A percentile compares a stretch with the other conserved stretches of the same genome.
Evolutionary conservation across 2,797 vertebrate genomes (phyloP).

Genomic region (Ceryle rudis): DNA sequence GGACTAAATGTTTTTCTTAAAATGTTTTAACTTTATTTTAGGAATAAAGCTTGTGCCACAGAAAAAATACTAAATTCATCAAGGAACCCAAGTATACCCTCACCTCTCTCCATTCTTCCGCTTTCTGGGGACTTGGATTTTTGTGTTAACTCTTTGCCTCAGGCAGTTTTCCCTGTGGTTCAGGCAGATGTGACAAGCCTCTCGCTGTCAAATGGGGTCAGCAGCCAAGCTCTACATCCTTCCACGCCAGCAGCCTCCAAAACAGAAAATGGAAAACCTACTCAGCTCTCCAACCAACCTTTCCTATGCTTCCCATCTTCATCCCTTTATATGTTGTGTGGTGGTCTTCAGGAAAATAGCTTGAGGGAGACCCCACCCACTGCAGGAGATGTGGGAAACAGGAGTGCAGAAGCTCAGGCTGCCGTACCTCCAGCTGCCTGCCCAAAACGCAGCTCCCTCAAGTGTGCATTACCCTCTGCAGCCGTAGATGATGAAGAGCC

Average conservation of each 20-base stretch:
- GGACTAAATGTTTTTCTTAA: not conserved
- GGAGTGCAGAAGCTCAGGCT: slow-evolving; percentile 23
- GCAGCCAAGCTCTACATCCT: slow-evolving; percentile 15
- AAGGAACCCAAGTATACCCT: not conserved
- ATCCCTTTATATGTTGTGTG: slow-evolving; percentile 88
- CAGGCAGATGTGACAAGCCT: slow-evolving; percentile 42
- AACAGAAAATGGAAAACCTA: slow-evolving; percentile 49
- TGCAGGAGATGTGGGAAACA: not conserved
- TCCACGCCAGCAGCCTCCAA: not conserved
- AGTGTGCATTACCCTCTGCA: not conserved
- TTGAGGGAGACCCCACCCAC: not conserved
- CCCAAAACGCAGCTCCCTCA: slow-evolving; percentile 66
- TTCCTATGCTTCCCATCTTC: slow-evolving; percentile 87
- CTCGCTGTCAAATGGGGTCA: slow-evolving; percentile 8
- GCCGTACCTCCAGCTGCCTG: not conserved
- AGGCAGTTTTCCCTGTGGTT: slow-evolving; percentile 55
- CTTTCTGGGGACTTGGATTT: slow-evolving; percentile 69
- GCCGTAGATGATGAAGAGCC: slow-evolving; percentile 48
- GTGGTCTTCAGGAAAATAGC: slow-evolving; percentile 63
- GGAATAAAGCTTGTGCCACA: slow-evolving; percentile 23
- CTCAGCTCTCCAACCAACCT: slow-evolving; percentile 70
- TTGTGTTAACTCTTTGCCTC: slow-evolving; percentile 56
- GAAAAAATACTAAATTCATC: not conserved
- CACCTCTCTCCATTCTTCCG: slow-evolving; percentile 51
- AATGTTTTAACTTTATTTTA: not conserved